Evolutionary conservation across 2,113 vertebrate species (phyloP).

Genomic region (Kryptolebias marmoratus): DNA sequence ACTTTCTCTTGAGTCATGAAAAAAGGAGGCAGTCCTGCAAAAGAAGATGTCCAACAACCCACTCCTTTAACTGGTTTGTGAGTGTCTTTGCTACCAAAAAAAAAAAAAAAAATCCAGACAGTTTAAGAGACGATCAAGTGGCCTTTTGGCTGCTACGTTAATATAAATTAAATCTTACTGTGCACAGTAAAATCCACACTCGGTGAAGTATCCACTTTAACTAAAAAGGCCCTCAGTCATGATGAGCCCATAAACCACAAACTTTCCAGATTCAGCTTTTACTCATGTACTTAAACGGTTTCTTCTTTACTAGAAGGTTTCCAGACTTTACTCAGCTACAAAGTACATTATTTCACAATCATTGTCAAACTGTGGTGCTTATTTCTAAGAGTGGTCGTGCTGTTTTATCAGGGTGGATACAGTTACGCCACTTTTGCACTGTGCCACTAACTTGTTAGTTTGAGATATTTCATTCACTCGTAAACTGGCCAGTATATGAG

Average conservation of each 20-base stretch:
- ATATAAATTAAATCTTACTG: slow-evolving; percentile 36
- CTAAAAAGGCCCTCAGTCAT: slow-evolving; percentile 38
- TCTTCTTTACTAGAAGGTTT: slow-evolving; percentile 9
- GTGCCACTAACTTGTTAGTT: neutral
- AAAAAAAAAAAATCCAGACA: slow-evolving; percentile 10
- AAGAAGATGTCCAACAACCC: slow-evolving; percentile 15
- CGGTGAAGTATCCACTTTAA: slow-evolving; percentile 50
- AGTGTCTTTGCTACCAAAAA: slow-evolving; percentile 29
- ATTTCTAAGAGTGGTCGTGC: slow-evolving; percentile 25
- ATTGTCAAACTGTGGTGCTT: slow-evolving; percentile 6
- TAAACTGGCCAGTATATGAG: neutral
- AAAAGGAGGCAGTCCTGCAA: slow-evolving; percentile 17
- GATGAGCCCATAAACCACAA: slow-evolving; percentile 29
- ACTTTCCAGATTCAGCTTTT: slow-evolving; percentile 22
- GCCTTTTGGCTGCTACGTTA: slow-evolving; percentile 33
- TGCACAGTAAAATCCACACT: slow-evolving; percentile 50
- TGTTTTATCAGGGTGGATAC: slow-evolving; percentile 44
- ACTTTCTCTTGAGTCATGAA: slow-evolving; percentile 10
- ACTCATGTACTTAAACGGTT: slow-evolving; percentile 13
- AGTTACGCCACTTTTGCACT: slow-evolving; percentile 15
- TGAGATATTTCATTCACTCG: slow-evolving; percentile 10
- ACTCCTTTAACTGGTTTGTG: slow-evolving; percentile 26
- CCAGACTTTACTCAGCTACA: neutral
- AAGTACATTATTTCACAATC: neutral
- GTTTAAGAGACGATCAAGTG: slow-evolving; percentile 39